Evolutionary conservation across 1,140 invertebrate genomes (phyloP), one percentile per base, ranked within the genome.

Genomic region (Drosophila pectinifera): DNA sequence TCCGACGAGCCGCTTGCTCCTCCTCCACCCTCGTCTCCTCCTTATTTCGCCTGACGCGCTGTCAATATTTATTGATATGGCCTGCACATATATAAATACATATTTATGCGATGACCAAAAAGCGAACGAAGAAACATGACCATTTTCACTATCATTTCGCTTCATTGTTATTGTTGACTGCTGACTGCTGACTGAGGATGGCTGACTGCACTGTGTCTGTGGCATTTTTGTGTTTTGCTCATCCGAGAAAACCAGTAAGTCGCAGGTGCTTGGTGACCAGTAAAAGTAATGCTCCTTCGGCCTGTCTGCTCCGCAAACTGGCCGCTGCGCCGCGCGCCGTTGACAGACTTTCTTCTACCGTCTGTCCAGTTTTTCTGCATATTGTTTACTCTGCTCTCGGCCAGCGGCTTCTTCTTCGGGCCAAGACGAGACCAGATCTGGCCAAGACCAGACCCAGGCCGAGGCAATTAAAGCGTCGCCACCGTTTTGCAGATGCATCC

Each of bases 81-180:
- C 58, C 55, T 49, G 63, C 22, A 68, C 57, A 59, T 36, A 36
- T 75, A 53, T 64, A 49, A 56, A 74, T 77, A 77, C 45, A 34
- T 58, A 53, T 85, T 82, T 72, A 86, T 86, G 82, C 81, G 83
- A 88, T 89, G 79, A 89, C 83, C 79, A 88, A 88, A 85, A 86
- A 64, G 65, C 36, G 62, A 59, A 48, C 20, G 73, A 58, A 76
- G 72, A 75, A 75, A 75, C 72, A 64, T 75, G 78, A 83, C 78
- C 80, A 89, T 88, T 88, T 88, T 88, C 83, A 88, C 83, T 88
- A 88, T 89, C 83, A 88, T 89, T 85, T 89, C 63, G 84, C 73
- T 74, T 77, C 63, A 88, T 80, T 85, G 77, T 85, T 85, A 84
- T 83, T 83, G 74, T 83, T n/a, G n/a, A n/a, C 78, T 72, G 36